Base-by-base conservation (phyloP, 2,113 vertebrate species). In the Centropus bengalensis region DNA sequence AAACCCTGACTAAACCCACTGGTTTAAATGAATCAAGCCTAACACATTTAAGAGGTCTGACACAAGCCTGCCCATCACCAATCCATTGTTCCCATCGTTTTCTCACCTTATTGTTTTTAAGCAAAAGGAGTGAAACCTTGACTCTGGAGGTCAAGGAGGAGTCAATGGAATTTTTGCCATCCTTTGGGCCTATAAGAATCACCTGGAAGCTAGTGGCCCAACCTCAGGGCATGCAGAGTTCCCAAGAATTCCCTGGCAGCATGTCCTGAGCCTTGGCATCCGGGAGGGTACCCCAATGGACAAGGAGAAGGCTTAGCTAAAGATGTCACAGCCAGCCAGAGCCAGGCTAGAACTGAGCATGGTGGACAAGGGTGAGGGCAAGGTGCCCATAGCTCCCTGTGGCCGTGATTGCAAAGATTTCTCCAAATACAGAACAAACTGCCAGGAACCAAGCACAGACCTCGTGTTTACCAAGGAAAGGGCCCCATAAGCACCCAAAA, bases 11-110 rank as follows among this genome's bases (percentile, higher is more conserved):
- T 76, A 85, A 88, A 82, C 40, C 22, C 5, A 1, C 54, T 2
- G 5, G 58, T 42, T 87, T 94, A 85, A 86, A 88, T 59, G 60
- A 75, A 74, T 70, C 63, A 87, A 94, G 38, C 19, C 47, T 32
- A 62, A 64, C 2, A 1, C 22, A 33, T 17, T 33, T 10, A 58
- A 90, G 45, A 66, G 45, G 42, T 24, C 38, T 75, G 40, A 77
- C 2, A 1, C 51, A 49, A 66, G 42, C 22, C 36, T 26, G 81
- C 38, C 74, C 80, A 59, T n/a, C 16, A 0, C 27, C 8, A 49
- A 20, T 33, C 58, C 73, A 4, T 3, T 6, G 1, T 5, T 24
- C 10, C 32, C n/a, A 32, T 30, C 30, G 49, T 49, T 80, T 83
- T 49, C 32, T 71, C 0, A 0, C 9, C 24, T 38, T 7, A 23